Percentiles rank a stretch among this genome's conserved stretches.
Evolutionary conservation across 2,888 invertebrate species (phyloP).

Genomic region (Polylopha cassiicola): DNA sequence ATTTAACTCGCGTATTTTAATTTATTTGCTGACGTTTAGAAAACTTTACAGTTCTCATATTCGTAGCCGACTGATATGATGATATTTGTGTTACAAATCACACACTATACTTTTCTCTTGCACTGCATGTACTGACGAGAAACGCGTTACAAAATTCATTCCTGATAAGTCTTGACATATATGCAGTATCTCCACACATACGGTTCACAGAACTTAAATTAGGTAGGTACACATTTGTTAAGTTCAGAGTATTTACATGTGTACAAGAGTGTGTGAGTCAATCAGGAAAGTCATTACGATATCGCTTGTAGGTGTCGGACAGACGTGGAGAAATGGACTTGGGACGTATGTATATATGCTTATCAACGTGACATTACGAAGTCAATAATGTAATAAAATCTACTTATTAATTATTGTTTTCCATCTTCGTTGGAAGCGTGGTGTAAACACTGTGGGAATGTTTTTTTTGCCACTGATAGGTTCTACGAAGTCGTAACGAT

Average conservation of each 20-base stretch:
- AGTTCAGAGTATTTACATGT: conserved; percentile 44
- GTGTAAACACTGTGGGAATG: conserved; percentile 38
- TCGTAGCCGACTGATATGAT: too few species aligned
- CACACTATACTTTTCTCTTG: too few species aligned
- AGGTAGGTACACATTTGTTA: conserved; percentile 35
- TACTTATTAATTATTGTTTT: conserved; percentile 58
- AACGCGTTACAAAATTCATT: conserved; percentile 64
- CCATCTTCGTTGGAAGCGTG: conserved; percentile 43
- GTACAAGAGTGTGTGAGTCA: conserved; percentile 54
- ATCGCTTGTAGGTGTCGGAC: conserved; percentile 48
- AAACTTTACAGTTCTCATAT: too few species aligned
- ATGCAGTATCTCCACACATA: conserved; percentile 54
- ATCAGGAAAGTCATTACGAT: conserved; percentile 66
- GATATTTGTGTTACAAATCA: too few species aligned
- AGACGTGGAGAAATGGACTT: conserved; percentile 54
- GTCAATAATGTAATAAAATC: conserved; percentile 44
- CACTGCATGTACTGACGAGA: conserved; percentile 42
- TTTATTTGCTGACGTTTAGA: too few species aligned
- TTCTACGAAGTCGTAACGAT: too few species aligned
- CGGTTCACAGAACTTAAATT: conserved; percentile 69
- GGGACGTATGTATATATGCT: conserved; percentile 39
- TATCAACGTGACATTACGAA: conserved; percentile 48
- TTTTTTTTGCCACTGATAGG: conserved; percentile 6
- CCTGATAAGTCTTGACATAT: conserved; percentile 65
- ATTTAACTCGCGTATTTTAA: too few species aligned